Percentiles rank a stretch among this genome's conserved stretches.
Evolutionary conservation across 2,113 vertebrate species (phyloP).

Genomic region (Lontra canadensis): DNA sequence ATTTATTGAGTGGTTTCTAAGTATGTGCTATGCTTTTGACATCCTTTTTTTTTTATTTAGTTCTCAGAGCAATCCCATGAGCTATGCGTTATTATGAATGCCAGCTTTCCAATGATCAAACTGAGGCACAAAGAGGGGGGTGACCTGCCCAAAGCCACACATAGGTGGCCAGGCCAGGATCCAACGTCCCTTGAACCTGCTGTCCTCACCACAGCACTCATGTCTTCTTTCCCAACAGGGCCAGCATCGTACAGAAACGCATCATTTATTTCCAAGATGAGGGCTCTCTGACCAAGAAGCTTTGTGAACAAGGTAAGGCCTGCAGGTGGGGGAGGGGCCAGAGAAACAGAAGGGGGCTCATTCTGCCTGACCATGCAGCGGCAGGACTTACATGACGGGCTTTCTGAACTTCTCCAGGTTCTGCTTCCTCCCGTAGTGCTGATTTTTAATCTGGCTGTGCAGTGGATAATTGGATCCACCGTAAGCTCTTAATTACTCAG

Average conservation of each 20-base stretch:
- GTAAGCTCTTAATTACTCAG: slow-evolving; percentile 77
- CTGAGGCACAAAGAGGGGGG: background rate
- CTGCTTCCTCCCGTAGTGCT: slow-evolving; percentile 20
- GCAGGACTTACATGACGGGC: background rate
- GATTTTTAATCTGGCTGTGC: slow-evolving; percentile 72
- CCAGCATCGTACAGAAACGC: slow-evolving; percentile 98
- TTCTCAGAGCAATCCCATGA: background rate
- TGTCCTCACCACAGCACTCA: background rate
- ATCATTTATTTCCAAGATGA: slow-evolving; percentile 99
- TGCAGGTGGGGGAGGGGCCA: background rate
- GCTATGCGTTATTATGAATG: background rate
- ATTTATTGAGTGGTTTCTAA: background rate
- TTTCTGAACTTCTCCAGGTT: background rate
- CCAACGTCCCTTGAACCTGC: background rate
- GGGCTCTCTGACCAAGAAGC: slow-evolving; percentile 94
- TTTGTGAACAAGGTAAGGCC: slow-evolving; percentile 96
- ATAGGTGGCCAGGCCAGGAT: background rate
- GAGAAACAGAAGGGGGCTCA: background rate
- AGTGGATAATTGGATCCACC: slow-evolving; percentile 71
- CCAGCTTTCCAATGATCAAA: background rate
- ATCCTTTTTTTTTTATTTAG: background rate
- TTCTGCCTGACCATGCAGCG: background rate
- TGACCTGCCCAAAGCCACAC: background rate
- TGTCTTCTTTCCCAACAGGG: slow-evolving; percentile 82
- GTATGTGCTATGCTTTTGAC: background rate